phyloP scores from a whole-genome alignment of 35 echinoderm and acorn worm genomes.

The Apostichopus parvimensis region DNA sequence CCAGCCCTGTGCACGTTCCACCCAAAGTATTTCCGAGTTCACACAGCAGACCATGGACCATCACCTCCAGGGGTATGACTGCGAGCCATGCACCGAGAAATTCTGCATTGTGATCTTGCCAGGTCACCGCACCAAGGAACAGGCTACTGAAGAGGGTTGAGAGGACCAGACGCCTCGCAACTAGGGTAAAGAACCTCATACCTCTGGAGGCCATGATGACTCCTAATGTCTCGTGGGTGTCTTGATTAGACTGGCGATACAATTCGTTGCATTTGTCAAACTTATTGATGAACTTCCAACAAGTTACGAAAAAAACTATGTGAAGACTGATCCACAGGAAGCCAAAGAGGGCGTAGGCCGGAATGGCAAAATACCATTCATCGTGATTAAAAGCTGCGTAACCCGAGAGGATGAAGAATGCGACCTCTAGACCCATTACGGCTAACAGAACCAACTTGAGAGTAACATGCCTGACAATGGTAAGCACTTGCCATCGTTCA shows the following conservation, averaged over 20 bases:
- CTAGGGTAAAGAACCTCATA: conserved; percentile 82
- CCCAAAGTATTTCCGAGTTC: conserved; percentile 79
- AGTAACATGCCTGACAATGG: conserved; percentile 49
- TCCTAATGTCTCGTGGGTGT: conserved; percentile 66
- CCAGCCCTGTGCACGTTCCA: conserved; percentile 81
- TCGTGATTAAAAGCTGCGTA: conserved; percentile 75
- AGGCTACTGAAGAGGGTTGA: conserved; percentile 71
- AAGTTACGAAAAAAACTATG: conserved; percentile 69
- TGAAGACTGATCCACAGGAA: conserved; percentile 92
- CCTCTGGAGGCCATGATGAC: conserved; percentile 90
- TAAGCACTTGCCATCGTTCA: conserved; percentile 85
- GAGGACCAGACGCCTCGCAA: conserved; percentile 72
- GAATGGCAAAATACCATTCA: conserved; percentile 98
- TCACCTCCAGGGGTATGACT: conserved; percentile 75
- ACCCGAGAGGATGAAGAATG: conserved; percentile 75
- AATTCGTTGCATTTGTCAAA: conserved; percentile 75
- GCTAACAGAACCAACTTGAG: conserved; percentile 66
- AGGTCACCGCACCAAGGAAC: conserved; percentile 81
- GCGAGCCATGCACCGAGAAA: conserved; percentile 83
- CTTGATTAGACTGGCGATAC: conserved; percentile 49
- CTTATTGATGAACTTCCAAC: conserved; percentile 88
- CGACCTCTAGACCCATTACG: conserved; percentile 66
- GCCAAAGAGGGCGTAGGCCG: conserved; percentile 82
- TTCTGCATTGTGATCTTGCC: conserved; percentile 83
- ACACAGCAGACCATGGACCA: conserved; percentile 81